A percentile compares a stretch with the other conserved stretches of the same genome.
Conservation (phyloP, 2,113 vertebrate genomes). For the Lamprotornis superbus region DNA sequence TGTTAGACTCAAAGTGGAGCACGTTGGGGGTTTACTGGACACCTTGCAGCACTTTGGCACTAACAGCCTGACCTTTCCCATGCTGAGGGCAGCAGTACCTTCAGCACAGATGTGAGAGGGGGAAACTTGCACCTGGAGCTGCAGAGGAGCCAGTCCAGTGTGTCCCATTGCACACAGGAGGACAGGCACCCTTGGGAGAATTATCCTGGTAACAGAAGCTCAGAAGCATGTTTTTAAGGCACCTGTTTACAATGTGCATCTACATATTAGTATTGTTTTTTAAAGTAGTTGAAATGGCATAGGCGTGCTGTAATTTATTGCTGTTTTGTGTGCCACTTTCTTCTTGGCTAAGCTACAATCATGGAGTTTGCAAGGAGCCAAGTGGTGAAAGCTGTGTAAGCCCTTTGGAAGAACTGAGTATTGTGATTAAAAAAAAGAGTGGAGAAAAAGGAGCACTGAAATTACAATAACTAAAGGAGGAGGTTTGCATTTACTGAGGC, state of each 20-base stretch:
- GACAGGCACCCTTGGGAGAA: background rate
- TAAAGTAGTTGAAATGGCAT: background rate
- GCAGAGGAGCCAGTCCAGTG: background rate
- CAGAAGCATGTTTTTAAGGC: constrained; percentile 43
- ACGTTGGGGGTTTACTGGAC: background rate
- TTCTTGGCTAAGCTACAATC: constrained; percentile 18
- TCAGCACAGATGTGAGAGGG: background rate
- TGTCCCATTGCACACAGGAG: background rate
- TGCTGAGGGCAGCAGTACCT: background rate
- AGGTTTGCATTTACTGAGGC: background rate
- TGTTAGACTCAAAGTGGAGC: background rate
- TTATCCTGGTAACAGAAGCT: background rate
- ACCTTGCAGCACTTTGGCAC: background rate
- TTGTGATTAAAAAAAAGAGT: background rate
- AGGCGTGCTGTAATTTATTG: constrained; percentile 48
- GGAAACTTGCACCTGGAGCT: background rate
- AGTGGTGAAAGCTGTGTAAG: background rate
- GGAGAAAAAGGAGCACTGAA: background rate
- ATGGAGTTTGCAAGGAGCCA: background rate
- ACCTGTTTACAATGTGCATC: constrained; percentile 9
- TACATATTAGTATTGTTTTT: background rate
- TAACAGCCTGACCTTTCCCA: background rate
- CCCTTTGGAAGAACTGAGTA: background rate
- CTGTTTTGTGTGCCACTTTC: background rate
- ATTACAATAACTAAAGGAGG: background rate